Evolutionary conservation across 2,113 vertebrate genomes (phyloP).

Genomic region (Microcebus jonahi): DNA sequence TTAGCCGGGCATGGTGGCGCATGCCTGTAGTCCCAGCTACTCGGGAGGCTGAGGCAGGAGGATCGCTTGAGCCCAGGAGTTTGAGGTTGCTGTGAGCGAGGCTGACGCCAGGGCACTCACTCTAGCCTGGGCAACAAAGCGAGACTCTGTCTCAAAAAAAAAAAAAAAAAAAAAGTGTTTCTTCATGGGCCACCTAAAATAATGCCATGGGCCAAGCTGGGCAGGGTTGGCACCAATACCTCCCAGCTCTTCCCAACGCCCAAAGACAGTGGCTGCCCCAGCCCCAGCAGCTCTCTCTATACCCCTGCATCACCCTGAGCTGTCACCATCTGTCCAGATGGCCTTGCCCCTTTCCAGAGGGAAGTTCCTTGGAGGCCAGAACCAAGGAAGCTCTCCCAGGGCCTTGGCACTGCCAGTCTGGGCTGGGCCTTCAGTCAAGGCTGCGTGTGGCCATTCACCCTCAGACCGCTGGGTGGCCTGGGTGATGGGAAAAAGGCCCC

Average conservation of each 20-base stretch:
- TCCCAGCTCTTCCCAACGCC: background rate
- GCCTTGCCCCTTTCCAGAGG: background rate
- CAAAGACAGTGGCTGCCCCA: background rate
- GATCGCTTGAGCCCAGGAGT: too few relatives aligned
- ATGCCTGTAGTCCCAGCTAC: too few relatives aligned
- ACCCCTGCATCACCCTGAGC: background rate
- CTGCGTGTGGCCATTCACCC: background rate
- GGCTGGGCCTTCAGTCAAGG: background rate
- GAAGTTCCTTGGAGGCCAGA: background rate
- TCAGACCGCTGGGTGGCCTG: background rate
- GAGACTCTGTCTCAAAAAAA: too few relatives aligned
- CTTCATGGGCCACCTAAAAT: background rate
- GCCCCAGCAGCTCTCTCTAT: background rate
- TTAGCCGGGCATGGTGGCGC: too few relatives aligned
- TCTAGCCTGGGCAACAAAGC: too few relatives aligned
- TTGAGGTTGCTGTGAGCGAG: too few relatives aligned
- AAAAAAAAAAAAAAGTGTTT: too few relatives aligned
- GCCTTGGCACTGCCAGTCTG: fast-evolving
- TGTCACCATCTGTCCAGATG: background rate
- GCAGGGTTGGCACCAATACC: too few relatives aligned
- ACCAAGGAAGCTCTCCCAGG: background rate
- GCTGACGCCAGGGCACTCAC: too few relatives aligned
- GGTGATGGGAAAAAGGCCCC: background rate
- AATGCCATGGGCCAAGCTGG: background rate
- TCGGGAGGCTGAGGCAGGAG: too few relatives aligned